Evolutionary conservation across 1,140 invertebrate species (phyloP), one percentile per base, ranked within the genome.

Genomic region (Caenorhabditis briggsae): DNA sequence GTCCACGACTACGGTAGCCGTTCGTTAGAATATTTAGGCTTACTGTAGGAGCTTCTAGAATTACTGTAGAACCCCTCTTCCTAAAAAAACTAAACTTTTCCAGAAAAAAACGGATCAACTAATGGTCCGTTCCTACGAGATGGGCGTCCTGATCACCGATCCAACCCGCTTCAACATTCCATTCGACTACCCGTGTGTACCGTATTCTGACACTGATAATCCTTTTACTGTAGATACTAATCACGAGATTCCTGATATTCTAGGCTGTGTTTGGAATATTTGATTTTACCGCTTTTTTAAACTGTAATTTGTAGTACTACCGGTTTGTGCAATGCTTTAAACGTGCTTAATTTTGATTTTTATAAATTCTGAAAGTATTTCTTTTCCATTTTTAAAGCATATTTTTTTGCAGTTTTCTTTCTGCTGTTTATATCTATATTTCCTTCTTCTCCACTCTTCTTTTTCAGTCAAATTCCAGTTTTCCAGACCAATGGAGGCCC

Each of bases 51-150:
- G 1, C 1, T 33, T 33, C 1, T 33, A 33, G 33, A 3, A 33
- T 33, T 33, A 33, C 50, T 16, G 50, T 53, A 53, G 16, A 53
- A 50, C n/a, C 48, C 50, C 78, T 12, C 20, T 82, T n/a, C n/a
- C n/a, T n/a, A n/a, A n/a, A n/a, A n/a, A 25, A n/a, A 12, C n/a
- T 11, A 43, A 14, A 11, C 16, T 83, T 48, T 83, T 83, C 11
- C 65, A 86, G 85, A 82, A 78, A 46, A 65, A 58, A 41, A 12
- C 33, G 5, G 41, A 65, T 2, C 85, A 86, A 82, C 59, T 86
- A 55, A 58, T 86, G 74, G 46, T 97, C 2, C 94, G 95, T 91
- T 97, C 96, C 61, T 98, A 97, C 92, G 97, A 99, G 94, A 95
- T 95, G 33, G 97, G 97, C 0, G 95, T 98, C 12, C 90, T 98